Evolutionary conservation across 2,797 vertebrate genomes (phyloP).

Genomic region (Molothrus ater): DNA sequence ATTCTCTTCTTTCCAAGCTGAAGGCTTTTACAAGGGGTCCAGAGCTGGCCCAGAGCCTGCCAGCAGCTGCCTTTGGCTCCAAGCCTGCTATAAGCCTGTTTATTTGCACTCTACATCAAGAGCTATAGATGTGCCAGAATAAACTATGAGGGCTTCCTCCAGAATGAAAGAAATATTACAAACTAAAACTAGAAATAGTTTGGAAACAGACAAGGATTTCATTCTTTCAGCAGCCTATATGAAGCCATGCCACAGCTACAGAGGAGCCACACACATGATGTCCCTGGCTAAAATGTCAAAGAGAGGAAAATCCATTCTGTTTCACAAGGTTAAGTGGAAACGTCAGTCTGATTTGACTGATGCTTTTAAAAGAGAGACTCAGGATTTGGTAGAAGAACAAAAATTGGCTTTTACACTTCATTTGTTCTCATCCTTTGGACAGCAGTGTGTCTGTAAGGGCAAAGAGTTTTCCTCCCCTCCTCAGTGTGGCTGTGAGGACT

Average conservation of each 20-base stretch:
- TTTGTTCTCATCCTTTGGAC: conserved; percentile 62
- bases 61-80: neutral
- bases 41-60: neutral
- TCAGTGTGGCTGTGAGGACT: neutral
- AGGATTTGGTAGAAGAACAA: conserved; percentile 20
- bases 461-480: conserved; percentile 6
- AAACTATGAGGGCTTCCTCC: neutral
- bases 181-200: neutral
- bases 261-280: neutral
- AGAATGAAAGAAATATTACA: neutral
- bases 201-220: neutral
- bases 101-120: neutral
- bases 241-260: neutral
- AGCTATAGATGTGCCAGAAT: neutral
- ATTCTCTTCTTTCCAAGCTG: neutral
- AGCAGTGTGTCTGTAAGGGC: conserved; percentile 43
- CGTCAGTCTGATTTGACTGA: conserved; percentile 57
- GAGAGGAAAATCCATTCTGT: neutral
- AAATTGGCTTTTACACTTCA: conserved; percentile 62
- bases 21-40: neutral
- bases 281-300: neutral
- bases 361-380: conserved; percentile 51
- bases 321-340: conserved; percentile 62
- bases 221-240: neutral
- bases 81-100: neutral